phyloP scores from a whole-genome alignment of 2,113 vertebrate species.

The Maccullochella peelii region DNA sequence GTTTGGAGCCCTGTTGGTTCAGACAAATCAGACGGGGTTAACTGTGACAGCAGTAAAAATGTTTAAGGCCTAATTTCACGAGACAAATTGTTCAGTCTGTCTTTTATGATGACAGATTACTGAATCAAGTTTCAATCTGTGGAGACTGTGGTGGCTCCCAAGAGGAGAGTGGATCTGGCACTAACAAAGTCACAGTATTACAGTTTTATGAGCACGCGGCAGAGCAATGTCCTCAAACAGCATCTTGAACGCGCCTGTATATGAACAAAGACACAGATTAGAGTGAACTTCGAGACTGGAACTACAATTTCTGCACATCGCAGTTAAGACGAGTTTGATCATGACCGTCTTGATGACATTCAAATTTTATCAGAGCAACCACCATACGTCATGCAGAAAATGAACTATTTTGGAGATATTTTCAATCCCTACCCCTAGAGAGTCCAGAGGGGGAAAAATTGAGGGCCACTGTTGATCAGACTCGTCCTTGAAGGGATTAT shows the following conservation, averaged over 20 bases:
- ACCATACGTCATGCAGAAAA: slow-evolving; percentile 43
- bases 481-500: slow-evolving; percentile 72
- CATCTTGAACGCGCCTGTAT: neutral
- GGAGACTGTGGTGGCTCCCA: slow-evolving; percentile 21
- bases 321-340: neutral
- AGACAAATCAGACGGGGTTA: slow-evolving; percentile 64
- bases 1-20: slow-evolving; percentile 59
- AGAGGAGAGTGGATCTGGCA: slow-evolving; percentile 32
- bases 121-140: slow-evolving; percentile 45
- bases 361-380: slow-evolving; percentile 25
- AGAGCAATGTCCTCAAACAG: slow-evolving; percentile 37
- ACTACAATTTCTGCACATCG: slow-evolving; percentile 1
- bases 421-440: slow-evolving; percentile 69
- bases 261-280: slow-evolving; percentile 12
- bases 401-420: slow-evolving; percentile 69
- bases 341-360: slow-evolving; percentile 31
- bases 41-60: slow-evolving; percentile 61
- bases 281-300: neutral
- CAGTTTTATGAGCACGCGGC: slow-evolving; percentile 34
- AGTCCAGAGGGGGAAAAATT: slow-evolving; percentile 40
- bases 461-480: slow-evolving; percentile 65
- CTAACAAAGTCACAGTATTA: slow-evolving; percentile 39
- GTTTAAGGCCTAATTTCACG: slow-evolving; percentile 55
- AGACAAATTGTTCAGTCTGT: slow-evolving; percentile 46
- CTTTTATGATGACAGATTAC: slow-evolving; percentile 57